A percentile compares a stretch with the other conserved stretches of the same genome.
Evolutionary conservation across 2,888 invertebrate species (phyloP).

Genomic region (Drosophila testacea): DNA sequence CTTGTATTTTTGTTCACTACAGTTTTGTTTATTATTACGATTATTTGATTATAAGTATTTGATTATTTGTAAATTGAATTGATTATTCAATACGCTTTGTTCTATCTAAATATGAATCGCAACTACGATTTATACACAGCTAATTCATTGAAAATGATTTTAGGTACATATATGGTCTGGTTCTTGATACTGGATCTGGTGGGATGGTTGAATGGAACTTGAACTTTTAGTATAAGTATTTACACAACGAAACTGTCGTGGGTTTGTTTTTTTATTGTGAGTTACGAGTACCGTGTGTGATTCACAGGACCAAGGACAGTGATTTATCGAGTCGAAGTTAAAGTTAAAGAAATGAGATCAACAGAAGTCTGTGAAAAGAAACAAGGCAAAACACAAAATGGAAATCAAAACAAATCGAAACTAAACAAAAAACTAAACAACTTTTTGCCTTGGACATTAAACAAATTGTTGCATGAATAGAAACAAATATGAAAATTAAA

Average conservation of each 20-base stretch:
- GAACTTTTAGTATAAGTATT: constrained; percentile 55
- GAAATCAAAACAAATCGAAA: constrained; percentile 10
- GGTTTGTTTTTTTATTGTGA: constrained; percentile 14
- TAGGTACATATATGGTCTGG: constrained; percentile 22
- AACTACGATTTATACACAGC: constrained; percentile 38
- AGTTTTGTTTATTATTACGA: background rate
- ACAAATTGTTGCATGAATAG: constrained; percentile 22
- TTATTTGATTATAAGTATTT: constrained; percentile 21
- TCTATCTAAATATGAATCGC: constrained; percentile 39
- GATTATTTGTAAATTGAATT: constrained; percentile 35
- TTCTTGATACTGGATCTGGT: constrained; percentile 9
- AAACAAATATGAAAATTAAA: constrained; percentile 12
- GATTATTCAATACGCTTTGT: constrained; percentile 27
- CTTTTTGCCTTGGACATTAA: constrained; percentile 45
- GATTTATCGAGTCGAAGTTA: constrained; percentile 36
- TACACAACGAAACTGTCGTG: constrained; percentile 54
- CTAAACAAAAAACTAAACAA: constrained; percentile 16
- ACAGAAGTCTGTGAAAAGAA: constrained; percentile 14
- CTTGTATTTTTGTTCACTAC: constrained; percentile 5
- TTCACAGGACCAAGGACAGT: constrained; percentile 53
- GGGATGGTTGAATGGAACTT: constrained; percentile 25
- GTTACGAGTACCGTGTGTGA: constrained; percentile 30
- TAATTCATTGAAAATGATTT: constrained; percentile 44
- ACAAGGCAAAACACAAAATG: constrained; percentile 14
- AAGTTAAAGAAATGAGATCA: constrained; percentile 40